A percentile compares a stretch with the other conserved stretches of the same genome.
Evolutionary conservation across 92 coral and sea anemone species (phyloP).

Genomic region (Epizoanthus scotinus): DNA sequence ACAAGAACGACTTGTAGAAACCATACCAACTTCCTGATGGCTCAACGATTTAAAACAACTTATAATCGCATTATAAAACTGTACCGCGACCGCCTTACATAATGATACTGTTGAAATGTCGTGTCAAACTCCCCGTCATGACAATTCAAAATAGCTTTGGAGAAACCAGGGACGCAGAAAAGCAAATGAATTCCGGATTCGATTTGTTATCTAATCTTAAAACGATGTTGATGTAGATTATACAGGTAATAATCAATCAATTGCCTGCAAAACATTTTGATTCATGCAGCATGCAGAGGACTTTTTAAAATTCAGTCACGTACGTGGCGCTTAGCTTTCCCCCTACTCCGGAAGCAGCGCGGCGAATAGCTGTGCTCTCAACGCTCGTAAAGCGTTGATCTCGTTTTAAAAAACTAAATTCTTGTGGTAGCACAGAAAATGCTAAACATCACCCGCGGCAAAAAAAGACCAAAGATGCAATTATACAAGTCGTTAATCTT

Average conservation of each 20-base stretch:
- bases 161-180: no score
- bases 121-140: no score
- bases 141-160: background rate
- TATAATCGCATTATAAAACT: conserved; percentile 32
- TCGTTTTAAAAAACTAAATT: background rate
- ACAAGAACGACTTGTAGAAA: background rate
- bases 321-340: background rate
- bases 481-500: conserved; percentile 29
- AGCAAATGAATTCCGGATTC: no score
- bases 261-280: background rate
- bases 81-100: conserved; percentile 19
- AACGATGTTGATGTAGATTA: background rate
- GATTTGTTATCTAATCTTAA: background rate
- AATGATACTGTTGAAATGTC: conserved; percentile 21
- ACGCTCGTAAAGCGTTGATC: background rate
- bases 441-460: no score
- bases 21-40: background rate
- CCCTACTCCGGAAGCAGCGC: background rate
- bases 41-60: background rate
- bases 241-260: background rate
- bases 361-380: background rate
- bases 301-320: background rate
- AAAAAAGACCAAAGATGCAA: background rate
- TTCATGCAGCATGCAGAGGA: background rate
- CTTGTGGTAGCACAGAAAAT: background rate